phyloP scores from a whole-genome alignment of 2,888 invertebrate genomes.

The Autographa gamma region DNA sequence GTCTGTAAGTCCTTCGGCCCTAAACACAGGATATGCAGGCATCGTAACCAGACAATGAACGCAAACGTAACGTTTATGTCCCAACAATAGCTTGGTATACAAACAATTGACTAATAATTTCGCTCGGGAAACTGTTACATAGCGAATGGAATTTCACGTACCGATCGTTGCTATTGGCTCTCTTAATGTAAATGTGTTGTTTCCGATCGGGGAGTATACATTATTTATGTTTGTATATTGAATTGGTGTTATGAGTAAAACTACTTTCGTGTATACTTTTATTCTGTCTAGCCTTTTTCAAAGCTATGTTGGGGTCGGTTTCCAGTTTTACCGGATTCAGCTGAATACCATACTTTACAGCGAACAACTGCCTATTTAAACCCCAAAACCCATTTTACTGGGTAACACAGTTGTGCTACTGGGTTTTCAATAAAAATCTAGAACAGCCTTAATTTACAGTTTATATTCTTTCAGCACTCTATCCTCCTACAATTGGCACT shows the following conservation, averaged over 20 bases:
- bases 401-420: too few relatives aligned
- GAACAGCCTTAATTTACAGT: conserved; percentile 30
- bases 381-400: too few relatives aligned
- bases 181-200: conserved; percentile 78
- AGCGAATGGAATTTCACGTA: conserved; percentile 79
- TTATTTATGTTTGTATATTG: conserved; percentile 43
- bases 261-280: conserved; percentile 10
- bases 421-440: conserved; percentile 11
- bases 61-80: conserved; percentile 70
- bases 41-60: conserved; percentile 69
- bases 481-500: conserved; percentile 59
- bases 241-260: conserved; percentile 32
- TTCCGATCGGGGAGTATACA: conserved; percentile 55
- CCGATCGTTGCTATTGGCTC: conserved; percentile 70
- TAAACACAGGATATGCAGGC: conserved; percentile 62
- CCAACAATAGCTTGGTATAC: conserved; percentile 72
- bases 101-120: conserved; percentile 81
- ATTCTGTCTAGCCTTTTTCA: too few relatives aligned
- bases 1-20: conserved; percentile 17
- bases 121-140: conserved; percentile 74
- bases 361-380: too few relatives aligned
- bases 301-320: too few relatives aligned
- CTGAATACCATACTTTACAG: too few relatives aligned
- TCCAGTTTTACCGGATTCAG: too few relatives aligned
- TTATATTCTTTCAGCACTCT: conserved; percentile 39